Percentiles rank a stretch among this genome's conserved stretches.
Evolutionary conservation across 2,888 invertebrate genomes (phyloP).

Genomic region (Helleia helle): DNA sequence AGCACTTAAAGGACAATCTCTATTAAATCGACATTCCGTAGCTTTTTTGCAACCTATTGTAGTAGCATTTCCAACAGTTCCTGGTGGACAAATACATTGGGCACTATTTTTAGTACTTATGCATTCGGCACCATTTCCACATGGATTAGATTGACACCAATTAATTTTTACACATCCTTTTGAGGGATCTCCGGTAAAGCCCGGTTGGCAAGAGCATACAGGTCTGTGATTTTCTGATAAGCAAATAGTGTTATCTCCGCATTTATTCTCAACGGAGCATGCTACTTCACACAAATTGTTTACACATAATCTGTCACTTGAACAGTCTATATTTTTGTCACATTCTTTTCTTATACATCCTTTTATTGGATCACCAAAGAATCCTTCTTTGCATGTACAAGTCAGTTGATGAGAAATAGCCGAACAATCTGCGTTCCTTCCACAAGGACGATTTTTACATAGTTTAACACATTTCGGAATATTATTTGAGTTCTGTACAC

Average conservation of each 20-base stretch:
- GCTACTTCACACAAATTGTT: slow-evolving; percentile 89
- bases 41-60: slow-evolving; percentile 86
- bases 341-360: slow-evolving; percentile 90
- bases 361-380: slow-evolving; percentile 85
- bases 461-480: slow-evolving; percentile 84
- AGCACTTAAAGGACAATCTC: slow-evolving; percentile 87
- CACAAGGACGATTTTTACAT: slow-evolving; percentile 83
- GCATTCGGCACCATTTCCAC: slow-evolving; percentile 86
- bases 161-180: slow-evolving; percentile 82
- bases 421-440: slow-evolving; percentile 86
- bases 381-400: slow-evolving; percentile 86
- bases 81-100: slow-evolving; percentile 84
- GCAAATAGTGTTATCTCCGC: slow-evolving; percentile 89
- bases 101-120: slow-evolving; percentile 86
- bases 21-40: slow-evolving; percentile 85
- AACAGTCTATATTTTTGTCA: slow-evolving; percentile 79
- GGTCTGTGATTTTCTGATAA: slow-evolving; percentile 87
- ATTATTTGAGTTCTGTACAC: slow-evolving; percentile 78
- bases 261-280: slow-evolving; percentile 86
- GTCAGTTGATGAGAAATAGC: slow-evolving; percentile 81
- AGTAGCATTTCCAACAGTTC: slow-evolving; percentile 89
- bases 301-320: slow-evolving; percentile 88
- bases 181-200: slow-evolving; percentile 86
- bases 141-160: slow-evolving; percentile 84
- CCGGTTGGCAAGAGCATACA: slow-evolving; percentile 86